Conservation (phyloP, 2,113 vertebrate genomes). For the Leptodactylus fuscus region DNA sequence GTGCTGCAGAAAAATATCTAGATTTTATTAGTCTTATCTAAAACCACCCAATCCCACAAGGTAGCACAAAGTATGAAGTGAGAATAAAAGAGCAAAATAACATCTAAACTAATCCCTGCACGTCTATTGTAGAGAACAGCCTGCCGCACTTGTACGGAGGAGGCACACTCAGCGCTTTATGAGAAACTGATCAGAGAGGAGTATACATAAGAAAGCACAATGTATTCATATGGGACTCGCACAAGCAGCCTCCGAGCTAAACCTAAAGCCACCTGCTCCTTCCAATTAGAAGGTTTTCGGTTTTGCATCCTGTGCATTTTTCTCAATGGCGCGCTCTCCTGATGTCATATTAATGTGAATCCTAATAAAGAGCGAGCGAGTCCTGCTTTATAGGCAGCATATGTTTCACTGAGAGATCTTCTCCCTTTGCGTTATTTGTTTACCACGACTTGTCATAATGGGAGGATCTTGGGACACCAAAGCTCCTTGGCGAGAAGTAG, state of each 20-base stretch:
- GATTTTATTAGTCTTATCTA: background rate
- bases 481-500: background rate
- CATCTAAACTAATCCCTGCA: background rate
- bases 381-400: constrained; percentile 18
- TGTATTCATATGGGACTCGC: background rate
- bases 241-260: background rate
- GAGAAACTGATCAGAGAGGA: background rate
- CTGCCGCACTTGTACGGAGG: background rate
- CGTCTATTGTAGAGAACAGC: background rate
- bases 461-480: constrained; percentile 5
- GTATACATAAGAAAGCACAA: background rate
- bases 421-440: constrained; percentile 34
- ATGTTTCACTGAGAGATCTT: too few species aligned
- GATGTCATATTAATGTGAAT: constrained; percentile 30
- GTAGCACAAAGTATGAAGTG: background rate
- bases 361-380: background rate
- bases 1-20: too few species aligned
- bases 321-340: background rate
- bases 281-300: background rate
- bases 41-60: background rate
- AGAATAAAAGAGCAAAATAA: background rate
- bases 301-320: constrained; percentile 31
- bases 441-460: constrained; percentile 45
- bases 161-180: background rate
- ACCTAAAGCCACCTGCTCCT: constrained; percentile 7